phyloP scores from a whole-genome alignment of 2,888 invertebrate genomes.

The Smittia aterrima region DNA sequence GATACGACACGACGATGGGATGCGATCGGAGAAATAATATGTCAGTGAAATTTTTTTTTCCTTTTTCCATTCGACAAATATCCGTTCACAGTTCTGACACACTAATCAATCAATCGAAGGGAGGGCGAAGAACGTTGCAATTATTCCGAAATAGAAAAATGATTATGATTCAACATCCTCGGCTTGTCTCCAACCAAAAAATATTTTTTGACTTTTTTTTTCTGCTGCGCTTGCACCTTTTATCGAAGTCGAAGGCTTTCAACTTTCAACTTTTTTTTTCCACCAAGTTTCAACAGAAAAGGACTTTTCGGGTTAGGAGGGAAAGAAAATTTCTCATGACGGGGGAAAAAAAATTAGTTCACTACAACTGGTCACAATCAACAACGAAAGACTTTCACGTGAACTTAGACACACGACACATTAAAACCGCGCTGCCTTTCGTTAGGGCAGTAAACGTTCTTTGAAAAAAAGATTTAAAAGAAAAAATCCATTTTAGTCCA shows the following conservation, averaged over 20 bases:
- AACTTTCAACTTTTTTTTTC: neutral
- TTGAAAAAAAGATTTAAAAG: neutral
- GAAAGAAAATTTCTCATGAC: too few relatives aligned
- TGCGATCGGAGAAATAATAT: conserved; percentile 21
- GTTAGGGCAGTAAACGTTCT: neutral
- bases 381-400: neutral
- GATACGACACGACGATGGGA: conserved; percentile 10
- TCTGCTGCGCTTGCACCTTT: neutral
- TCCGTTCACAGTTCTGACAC: conserved; percentile 9
- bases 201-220: neutral
- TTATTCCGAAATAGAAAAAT: neutral
- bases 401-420: conserved; percentile 3
- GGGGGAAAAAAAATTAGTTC: neutral
- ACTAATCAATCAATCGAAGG: conserved; percentile 4
- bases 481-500: conserved; percentile 25
- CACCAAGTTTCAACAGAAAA: neutral
- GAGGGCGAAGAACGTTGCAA: conserved; percentile 7
- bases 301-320: neutral
- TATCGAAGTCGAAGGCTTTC: too few relatives aligned
- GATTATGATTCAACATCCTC: neutral
- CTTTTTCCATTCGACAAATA: conserved; percentile 1
- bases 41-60: conserved; percentile 16
- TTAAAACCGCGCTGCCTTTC: neutral
- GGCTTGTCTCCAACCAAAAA: neutral
- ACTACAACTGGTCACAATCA: neutral